Base-by-base conservation (phyloP, 1,140 invertebrate species). In the Ips nitidus region DNA sequence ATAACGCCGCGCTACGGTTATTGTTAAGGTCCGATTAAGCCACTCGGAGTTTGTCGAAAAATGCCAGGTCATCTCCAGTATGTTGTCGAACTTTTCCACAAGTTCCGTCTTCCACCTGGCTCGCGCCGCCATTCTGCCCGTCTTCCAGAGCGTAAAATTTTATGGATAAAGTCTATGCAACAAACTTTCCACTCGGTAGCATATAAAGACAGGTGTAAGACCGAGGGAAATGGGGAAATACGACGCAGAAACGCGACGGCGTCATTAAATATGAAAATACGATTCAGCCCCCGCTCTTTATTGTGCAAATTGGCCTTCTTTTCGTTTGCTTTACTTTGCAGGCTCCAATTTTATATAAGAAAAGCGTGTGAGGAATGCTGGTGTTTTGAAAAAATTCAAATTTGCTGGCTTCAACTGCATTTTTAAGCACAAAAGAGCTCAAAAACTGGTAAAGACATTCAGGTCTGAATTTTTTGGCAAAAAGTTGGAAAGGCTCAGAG, bases 191-290 rank as follows among this genome's bases (percentile, higher is more conserved):
- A 50, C 45, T 50, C 22, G 45, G 45, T 8, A 50, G 45, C 6
- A 22, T 22, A 50, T 50, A 50, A 50, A 50, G 45, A 50, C 45
- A 50, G 6, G 45, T 50, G 22, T 50, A 50, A 50, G 45, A 50
- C 45, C 6, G 45, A 22, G 6, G 7, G 45, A 22, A 50, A 50
- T 50, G 22, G 45, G 45, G 22, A 50, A 6, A 22, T 50, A 50
- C 6, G 45, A 22, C 6, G 6, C 45, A 6, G 22, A 50, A 50
- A 50, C 7, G 45, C 45, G 22, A 50, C 7, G 45, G 45, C 45
- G 45, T 50, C 45, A 50, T 50, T 50, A 50, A 50, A 50, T 50
- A 50, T 50, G 45, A 50, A 50, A 50, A 50, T 50, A 50, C 45
- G 45, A 50, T 50, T 50, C 45, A 50, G 45, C 45, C 45, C 22